phyloP scores from a whole-genome alignment of 2,888 invertebrate genomes.

The Sminthurinus aureus region DNA sequence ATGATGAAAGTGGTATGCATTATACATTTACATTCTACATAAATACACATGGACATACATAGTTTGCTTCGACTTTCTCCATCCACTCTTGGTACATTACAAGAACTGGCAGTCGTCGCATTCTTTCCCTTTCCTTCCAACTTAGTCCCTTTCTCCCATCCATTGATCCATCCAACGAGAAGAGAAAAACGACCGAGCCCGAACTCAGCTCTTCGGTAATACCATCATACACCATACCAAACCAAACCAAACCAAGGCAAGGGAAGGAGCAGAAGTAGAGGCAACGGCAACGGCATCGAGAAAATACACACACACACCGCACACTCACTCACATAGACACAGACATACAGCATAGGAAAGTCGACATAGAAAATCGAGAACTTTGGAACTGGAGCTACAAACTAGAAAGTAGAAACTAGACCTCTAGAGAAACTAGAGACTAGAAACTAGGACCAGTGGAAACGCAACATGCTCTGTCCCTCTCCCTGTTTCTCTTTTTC shows the following conservation, averaged over 20 bases:
- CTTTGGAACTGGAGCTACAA: neutral
- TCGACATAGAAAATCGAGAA: neutral
- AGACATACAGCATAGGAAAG: slow-evolving; percentile 10
- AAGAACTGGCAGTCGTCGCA: slow-evolving; percentile 6
- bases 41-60: neutral
- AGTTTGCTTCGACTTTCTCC: neutral
- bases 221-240: slow-evolving; percentile 12
- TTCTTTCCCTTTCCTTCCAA: slow-evolving; percentile 13
- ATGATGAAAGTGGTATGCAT: too few relatives aligned
- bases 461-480: slow-evolving; percentile 28
- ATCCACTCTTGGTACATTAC: neutral
- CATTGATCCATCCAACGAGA: slow-evolving; percentile 43
- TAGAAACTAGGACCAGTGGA: neutral
- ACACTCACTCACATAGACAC: neutral
- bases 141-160: slow-evolving; percentile 47
- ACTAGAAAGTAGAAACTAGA: neutral
- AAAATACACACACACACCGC: too few relatives aligned
- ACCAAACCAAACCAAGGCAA: neutral
- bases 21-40: neutral
- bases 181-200: slow-evolving; percentile 11
- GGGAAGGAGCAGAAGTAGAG: too few relatives aligned
- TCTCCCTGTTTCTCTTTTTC: neutral
- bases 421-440: neutral
- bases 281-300: too few relatives aligned
- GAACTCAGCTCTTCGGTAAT: slow-evolving; percentile 9